Evolutionary conservation across 1,140 invertebrate genomes (phyloP), one percentile per base, ranked within the genome.

Genomic region (Heliconius congener): DNA sequence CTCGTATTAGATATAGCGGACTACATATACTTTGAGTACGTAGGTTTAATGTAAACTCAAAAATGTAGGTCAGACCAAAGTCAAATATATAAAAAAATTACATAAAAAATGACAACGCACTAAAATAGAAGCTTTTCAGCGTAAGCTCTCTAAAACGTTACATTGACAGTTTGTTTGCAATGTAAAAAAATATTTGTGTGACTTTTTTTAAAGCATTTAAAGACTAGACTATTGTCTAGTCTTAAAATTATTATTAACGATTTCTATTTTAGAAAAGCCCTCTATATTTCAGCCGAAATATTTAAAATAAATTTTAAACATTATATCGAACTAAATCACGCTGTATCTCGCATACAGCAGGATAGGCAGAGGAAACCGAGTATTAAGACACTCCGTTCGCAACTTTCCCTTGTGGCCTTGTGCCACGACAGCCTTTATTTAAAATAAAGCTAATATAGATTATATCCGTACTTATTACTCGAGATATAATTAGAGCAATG

Each of bases 401-500:
- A 2, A 34, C 3, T 34, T 3, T 34, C 34, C 11, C 11, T 42
- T 42, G 2, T 42, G 11, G 11, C 42, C 42, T 11, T 42, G 11
- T 11, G 11, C 11, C 42, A 42, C 8, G 11, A 1, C 11, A 13
- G 42, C 42, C 42, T 42, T 42, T 13, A 42, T 42, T 13, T 42
- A 42, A 42, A 42, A 42, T 42, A 42, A 42, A 42, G 42, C 42
- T 42, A 13, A 46, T 46, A 46, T 4, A 46, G 0, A 37, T 71
- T 39, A 60, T 27, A 71, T 75, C 30, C 46, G 66, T 74, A 55
- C 30, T 46, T 74, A 57, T 72, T 34, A 34, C 30, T 76, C 74
- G 37, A 80, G 46, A 81, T 77, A 81, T 46, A 74, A 75, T 81
- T 74, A 77, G 77, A 19, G 71, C 55, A 73, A 27, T 46, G 39